phyloP scores from a whole-genome alignment of 1,140 invertebrate genomes.

The Plodia interpunctella region DNA sequence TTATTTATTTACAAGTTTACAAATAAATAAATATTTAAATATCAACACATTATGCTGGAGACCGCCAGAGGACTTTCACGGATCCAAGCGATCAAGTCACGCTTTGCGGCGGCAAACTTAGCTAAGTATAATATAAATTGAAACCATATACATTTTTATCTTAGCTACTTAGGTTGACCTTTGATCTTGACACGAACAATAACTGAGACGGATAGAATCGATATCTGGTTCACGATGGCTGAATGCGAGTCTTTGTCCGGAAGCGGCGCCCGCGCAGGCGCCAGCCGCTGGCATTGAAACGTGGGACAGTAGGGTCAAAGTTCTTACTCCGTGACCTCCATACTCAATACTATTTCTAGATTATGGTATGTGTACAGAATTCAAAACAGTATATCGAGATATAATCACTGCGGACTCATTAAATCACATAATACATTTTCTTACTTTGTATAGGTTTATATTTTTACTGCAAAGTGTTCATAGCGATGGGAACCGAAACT shows the following conservation, averaged over 20 bases:
- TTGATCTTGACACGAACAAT: slow-evolving; percentile 26
- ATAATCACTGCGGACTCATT: slow-evolving; percentile 9
- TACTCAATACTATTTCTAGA: slow-evolving; percentile 29
- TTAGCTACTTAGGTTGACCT: not conserved
- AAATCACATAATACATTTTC: not conserved
- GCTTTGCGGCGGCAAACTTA: too few relatives aligned
- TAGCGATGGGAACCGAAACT: too few relatives aligned
- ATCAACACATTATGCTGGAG: too few relatives aligned
- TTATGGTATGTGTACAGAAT: slow-evolving; percentile 8
- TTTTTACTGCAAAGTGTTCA: too few relatives aligned
- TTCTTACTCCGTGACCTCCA: slow-evolving; percentile 54
- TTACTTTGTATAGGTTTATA: too few relatives aligned
- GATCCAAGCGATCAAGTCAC: too few relatives aligned
- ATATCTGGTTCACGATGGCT: slow-evolving; percentile 38
- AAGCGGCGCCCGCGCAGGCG: slow-evolving; percentile 45
- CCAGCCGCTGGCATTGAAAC: slow-evolving; percentile 53
- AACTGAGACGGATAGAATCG: slow-evolving; percentile 25
- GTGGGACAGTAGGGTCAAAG: slow-evolving; percentile 51
- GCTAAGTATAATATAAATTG: too few relatives aligned
- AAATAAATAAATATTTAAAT: too few relatives aligned
- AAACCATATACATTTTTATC: too few relatives aligned
- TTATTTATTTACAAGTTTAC: too few relatives aligned
- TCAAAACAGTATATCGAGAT: not conserved
- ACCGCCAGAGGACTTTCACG: too few relatives aligned
- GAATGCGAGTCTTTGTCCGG: slow-evolving; percentile 54